Percentiles rank a stretch among this genome's conserved stretches.
These are phyloP conservation scores for Odocoileus virginianus DNA, from an alignment of 2,113 vertebrate genomes.

Conservation along the genomic window DNA sequence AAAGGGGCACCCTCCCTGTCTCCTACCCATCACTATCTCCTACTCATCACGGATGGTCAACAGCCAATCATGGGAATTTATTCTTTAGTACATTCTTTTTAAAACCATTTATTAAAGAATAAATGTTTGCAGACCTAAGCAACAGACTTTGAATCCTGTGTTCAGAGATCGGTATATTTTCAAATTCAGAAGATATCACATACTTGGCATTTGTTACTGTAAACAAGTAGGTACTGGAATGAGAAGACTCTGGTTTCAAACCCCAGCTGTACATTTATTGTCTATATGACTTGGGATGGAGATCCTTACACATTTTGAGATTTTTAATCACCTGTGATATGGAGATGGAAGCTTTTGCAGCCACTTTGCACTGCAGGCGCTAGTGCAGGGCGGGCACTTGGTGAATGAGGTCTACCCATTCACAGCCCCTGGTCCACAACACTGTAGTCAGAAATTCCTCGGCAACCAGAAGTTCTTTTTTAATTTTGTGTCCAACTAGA, in stretches of 20 bases:
- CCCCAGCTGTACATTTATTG: background rate
- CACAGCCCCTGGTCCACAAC: background rate
- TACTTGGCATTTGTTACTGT: background rate
- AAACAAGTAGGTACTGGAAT: background rate
- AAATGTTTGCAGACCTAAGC: background rate
- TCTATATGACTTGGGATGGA: background rate
- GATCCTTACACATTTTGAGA: background rate
- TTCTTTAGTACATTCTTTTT: background rate
- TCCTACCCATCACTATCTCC: background rate
- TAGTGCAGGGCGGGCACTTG: accelerated
- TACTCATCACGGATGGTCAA: background rate
- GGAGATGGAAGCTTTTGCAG: background rate
- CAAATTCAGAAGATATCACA: background rate
- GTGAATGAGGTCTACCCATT: background rate
- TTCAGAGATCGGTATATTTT: background rate
- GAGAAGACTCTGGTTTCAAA: background rate
- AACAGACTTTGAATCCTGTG: background rate
- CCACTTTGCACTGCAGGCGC: accelerated
- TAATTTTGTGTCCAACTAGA: background rate
- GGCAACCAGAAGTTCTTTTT: background rate
- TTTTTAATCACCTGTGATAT: background rate
- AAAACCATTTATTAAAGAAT: background rate
- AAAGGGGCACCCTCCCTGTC: background rate
- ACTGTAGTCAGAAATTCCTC: background rate
- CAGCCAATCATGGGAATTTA: background rate